Percentiles rank a stretch among this genome's conserved stretches.
These are phyloP conservation scores for Metaphire vulgaris DNA, from an alignment of 1,140 invertebrate genomes.

Conservation along the genomic window DNA sequence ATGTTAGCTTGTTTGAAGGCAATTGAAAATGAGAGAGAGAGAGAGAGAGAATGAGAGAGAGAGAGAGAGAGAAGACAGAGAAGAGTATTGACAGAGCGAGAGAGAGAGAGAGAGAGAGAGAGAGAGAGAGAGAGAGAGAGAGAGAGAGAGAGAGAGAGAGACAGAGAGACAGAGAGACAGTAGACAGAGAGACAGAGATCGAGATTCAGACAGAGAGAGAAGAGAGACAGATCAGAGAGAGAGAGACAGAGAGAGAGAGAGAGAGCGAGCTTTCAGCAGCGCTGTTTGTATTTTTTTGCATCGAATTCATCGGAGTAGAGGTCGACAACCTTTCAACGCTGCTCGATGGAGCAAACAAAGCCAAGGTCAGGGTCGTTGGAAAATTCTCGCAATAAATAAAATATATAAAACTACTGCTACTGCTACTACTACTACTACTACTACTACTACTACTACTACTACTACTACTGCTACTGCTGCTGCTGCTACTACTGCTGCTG, in stretches of 20 bases:
- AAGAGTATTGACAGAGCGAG: too few species aligned
- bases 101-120: background rate
- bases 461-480: too few species aligned
- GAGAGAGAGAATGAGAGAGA: constrained; percentile 8
- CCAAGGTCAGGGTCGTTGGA: too few species aligned
- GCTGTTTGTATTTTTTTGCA: too few species aligned
- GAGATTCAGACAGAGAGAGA: background rate
- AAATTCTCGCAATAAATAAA: too few species aligned
- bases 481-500: too few species aligned
- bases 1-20: too few species aligned
- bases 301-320: too few species aligned
- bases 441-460: too few species aligned
- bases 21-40: constrained; percentile 15
- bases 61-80: background rate
- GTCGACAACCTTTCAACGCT: constrained; percentile 45
- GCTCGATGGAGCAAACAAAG: constrained; percentile 45
- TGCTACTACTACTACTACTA: too few species aligned
- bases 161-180: background rate
- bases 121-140: background rate
- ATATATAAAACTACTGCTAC: too few species aligned
- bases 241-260: background rate
- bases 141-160: background rate
- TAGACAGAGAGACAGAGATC: background rate
- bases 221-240: background rate
- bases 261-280: too few species aligned